phyloP scores from a whole-genome alignment of 2,113 vertebrate genomes.

The Chionis minor region DNA sequence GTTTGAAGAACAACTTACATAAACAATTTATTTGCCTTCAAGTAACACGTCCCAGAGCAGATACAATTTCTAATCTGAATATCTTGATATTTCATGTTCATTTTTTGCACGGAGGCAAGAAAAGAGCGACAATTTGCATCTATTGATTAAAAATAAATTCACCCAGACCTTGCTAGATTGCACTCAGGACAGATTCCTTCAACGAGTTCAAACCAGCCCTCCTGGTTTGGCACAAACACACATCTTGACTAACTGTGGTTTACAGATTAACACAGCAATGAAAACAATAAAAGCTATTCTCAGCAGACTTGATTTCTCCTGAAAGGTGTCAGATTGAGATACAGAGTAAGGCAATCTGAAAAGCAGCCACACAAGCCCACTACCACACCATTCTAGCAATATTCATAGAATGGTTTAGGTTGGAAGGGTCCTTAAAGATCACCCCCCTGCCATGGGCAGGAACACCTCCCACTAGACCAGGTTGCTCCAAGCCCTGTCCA shows the following conservation, averaged over 20 bases:
- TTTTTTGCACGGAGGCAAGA: neutral
- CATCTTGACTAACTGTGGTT: neutral
- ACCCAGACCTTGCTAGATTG: neutral
- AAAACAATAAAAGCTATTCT: neutral
- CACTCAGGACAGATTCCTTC: neutral
- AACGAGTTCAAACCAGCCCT: neutral
- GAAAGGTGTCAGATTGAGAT: neutral
- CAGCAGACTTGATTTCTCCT: neutral
- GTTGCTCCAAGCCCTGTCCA: too few relatives aligned
- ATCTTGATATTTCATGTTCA: neutral
- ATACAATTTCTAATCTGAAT: neutral
- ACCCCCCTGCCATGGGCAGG: too few relatives aligned
- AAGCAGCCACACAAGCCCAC: neutral
- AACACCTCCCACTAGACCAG: too few relatives aligned
- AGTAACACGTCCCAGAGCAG: neutral
- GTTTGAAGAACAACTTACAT: neutral
- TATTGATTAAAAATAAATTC: neutral
- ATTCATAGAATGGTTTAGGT: too few relatives aligned
- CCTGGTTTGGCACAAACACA: neutral
- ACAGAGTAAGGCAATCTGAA: neutral
- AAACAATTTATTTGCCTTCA: neutral
- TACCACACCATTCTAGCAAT: neutral
- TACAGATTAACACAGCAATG: neutral
- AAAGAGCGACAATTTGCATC: neutral
- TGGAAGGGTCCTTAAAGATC: too few relatives aligned